Evolutionary conservation across 2,797 vertebrate species (phyloP).

Genomic region (Labeo calbasu): DNA sequence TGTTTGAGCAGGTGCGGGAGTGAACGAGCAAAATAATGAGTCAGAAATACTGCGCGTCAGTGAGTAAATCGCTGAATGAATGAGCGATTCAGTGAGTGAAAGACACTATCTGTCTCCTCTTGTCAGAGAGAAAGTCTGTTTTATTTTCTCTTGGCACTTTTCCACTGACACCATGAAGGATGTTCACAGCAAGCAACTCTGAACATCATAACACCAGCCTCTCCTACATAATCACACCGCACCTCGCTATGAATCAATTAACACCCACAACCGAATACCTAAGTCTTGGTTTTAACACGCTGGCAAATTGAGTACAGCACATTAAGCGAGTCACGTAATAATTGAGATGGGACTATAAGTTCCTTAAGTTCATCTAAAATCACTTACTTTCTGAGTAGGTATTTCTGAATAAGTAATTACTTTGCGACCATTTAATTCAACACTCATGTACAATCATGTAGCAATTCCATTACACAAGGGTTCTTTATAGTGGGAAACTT

Average conservation of each 20-base stretch:
- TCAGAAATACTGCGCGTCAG: conserved; percentile 1
- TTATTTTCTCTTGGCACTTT: conserved; percentile 30
- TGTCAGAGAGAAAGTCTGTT: neutral
- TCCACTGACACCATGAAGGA: conserved; percentile 14
- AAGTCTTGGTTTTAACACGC: neutral
- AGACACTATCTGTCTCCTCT: conserved; percentile 3
- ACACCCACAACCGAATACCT: conserved; percentile 6
- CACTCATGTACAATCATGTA: neutral
- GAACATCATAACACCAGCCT: conserved; percentile 21
- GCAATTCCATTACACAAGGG: neutral
- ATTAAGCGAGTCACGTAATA: conserved; percentile 18
- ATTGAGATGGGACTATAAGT: neutral
- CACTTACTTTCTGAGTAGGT: neutral
- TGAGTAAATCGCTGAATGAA: conserved; percentile 10
- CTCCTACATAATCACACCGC: conserved; percentile 23
- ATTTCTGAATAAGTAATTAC: conserved; percentile 4
- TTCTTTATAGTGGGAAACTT: neutral
- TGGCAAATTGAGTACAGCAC: neutral
- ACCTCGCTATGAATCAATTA: conserved; percentile 23
- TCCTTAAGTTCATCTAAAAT: conserved; percentile 12
- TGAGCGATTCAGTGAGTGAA: conserved; percentile 26
- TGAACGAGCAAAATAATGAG: neutral
- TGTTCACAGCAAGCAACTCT: conserved; percentile 7
- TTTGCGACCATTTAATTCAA: neutral
- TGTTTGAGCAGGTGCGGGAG: neutral